phyloP scores from a whole-genome alignment of 2,888 invertebrate species.

The Tachystola acroxantha region DNA sequence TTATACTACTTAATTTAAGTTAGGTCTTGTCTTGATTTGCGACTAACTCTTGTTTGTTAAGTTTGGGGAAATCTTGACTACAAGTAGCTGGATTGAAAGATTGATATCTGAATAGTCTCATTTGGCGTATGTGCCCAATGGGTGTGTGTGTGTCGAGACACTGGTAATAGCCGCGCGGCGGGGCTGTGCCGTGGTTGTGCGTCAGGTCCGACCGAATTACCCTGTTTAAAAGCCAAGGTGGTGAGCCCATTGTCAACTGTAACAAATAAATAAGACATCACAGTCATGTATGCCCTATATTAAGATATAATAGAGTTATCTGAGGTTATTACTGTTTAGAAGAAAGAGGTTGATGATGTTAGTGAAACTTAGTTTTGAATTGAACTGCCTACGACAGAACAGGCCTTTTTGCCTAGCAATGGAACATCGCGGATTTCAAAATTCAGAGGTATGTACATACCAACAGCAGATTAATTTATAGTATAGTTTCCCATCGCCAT shows the following conservation, averaged over 20 bases:
- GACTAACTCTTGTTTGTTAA: slow-evolving; percentile 22
- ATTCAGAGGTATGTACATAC: no score
- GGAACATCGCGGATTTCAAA: no score
- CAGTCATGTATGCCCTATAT: background rate
- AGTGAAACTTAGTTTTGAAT: no score
- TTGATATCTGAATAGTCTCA: slow-evolving; percentile 54
- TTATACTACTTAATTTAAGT: no score
- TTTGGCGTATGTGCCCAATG: slow-evolving; percentile 57
- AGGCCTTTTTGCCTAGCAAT: no score
- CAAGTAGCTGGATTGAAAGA: slow-evolving; percentile 63
- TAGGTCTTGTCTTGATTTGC: slow-evolving; percentile 23
- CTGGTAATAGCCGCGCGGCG: slow-evolving; percentile 62
- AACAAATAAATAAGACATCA: slow-evolving; percentile 20
- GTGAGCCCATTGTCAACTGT: slow-evolving; percentile 56
- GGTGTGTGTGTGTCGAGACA: slow-evolving; percentile 68
- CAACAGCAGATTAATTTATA: no score
- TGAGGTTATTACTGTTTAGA: no score
- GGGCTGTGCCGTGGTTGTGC: slow-evolving; percentile 63
- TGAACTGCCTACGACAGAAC: no score
- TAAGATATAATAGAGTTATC: no score
- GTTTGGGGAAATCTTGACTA: slow-evolving; percentile 48
- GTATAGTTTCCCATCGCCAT: no score
- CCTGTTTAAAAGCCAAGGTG: slow-evolving; percentile 58
- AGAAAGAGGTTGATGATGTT: no score
- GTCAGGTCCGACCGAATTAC: slow-evolving; percentile 67